Evolutionary conservation across 2,113 vertebrate genomes (phyloP).

Genomic region (Thalassarche chlororhynchos): DNA sequence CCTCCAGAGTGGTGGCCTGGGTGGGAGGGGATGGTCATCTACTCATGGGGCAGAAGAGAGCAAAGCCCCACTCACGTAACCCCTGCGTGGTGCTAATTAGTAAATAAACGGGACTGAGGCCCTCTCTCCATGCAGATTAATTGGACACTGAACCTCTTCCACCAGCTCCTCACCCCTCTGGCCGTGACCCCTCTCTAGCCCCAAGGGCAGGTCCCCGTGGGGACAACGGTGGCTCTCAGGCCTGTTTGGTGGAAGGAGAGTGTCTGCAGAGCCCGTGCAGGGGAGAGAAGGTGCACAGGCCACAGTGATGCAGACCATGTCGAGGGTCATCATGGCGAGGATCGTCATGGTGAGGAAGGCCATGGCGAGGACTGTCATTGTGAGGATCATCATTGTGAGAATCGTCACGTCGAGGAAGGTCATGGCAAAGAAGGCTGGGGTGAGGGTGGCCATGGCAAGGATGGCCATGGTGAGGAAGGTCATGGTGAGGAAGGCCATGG

Average conservation of each 20-base stretch:
- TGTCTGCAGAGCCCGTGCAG: neutral
- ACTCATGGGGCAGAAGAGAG: neutral
- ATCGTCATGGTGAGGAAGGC: neutral
- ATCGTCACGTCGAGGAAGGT: no score
- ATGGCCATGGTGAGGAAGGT: neutral
- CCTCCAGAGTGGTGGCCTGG: neutral
- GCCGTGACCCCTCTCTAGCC: neutral
- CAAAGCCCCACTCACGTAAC: neutral
- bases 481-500: no score
- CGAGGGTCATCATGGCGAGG: fast-evolving
- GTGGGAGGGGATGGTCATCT: neutral
- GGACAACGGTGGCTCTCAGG: neutral
- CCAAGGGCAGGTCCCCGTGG: neutral
- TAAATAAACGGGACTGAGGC: no score
- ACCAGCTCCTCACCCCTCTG: neutral
- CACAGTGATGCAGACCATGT: fast-evolving
- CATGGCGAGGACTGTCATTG: no score
- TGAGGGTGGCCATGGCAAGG: neutral
- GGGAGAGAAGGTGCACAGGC: no score
- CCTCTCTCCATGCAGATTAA: neutral
- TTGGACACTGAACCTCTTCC: neutral
- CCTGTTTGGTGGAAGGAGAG: neutral
- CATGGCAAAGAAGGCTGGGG: no score
- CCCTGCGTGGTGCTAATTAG: neutral
- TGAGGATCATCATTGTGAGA: neutral